Conservation (phyloP, 2,888 invertebrate genomes). For the Andrena hattorfiana region DNA sequence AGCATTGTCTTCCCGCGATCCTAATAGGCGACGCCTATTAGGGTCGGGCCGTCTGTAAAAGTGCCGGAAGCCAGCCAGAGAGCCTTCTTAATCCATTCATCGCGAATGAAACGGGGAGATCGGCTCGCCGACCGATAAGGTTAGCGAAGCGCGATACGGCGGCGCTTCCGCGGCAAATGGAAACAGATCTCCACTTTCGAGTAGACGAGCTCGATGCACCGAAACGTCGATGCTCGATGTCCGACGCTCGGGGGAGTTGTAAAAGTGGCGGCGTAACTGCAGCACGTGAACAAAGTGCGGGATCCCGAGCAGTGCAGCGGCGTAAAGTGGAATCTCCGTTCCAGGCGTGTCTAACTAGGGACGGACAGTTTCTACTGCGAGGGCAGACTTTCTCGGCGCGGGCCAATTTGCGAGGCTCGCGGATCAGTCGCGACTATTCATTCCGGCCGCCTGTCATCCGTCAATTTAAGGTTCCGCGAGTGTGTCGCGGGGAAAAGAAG, state of each 20-base stretch:
- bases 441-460: slow-evolving; percentile 52
- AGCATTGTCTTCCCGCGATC: slow-evolving; percentile 71
- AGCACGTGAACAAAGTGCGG: background rate
- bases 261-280: too few relatives aligned
- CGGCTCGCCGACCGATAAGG: slow-evolving; percentile 43
- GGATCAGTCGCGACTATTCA: slow-evolving; percentile 53
- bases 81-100: slow-evolving; percentile 74
- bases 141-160: slow-evolving; percentile 28
- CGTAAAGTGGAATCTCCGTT: slow-evolving; percentile 18
- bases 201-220: too few relatives aligned
- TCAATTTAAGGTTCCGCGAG: slow-evolving; percentile 35
- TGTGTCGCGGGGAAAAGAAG: slow-evolving; percentile 21
- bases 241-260: too few relatives aligned
- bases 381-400: slow-evolving; percentile 43
- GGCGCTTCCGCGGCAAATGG: slow-evolving; percentile 12
- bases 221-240: too few relatives aligned
- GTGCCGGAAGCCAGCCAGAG: slow-evolving; percentile 73
- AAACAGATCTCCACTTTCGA: slow-evolving; percentile 35
- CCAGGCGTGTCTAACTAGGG: slow-evolving; percentile 44
- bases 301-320: background rate
- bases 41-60: slow-evolving; percentile 77
- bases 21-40: slow-evolving; percentile 74
- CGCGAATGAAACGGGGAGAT: slow-evolving; percentile 53
- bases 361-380: slow-evolving; percentile 53
- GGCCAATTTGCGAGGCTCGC: slow-evolving; percentile 50